Base-by-base conservation (phyloP, 2,113 vertebrate species). In the Cettia cetti region DNA sequence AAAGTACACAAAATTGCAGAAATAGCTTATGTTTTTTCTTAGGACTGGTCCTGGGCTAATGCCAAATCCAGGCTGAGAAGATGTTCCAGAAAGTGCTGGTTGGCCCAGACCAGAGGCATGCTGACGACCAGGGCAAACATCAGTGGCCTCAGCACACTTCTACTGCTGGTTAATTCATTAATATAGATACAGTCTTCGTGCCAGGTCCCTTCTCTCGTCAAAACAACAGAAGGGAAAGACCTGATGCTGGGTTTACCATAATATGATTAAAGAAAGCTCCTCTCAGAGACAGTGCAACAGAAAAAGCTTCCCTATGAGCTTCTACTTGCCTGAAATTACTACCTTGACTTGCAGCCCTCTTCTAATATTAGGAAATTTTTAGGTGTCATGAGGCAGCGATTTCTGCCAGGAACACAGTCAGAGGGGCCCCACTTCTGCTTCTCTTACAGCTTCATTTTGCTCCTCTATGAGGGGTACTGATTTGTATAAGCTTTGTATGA, bases 191-290 rank as follows among this genome's bases (percentile, higher is more conserved):
- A 76, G 31, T 9, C 66, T 61, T 56, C 3, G 0, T 65, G 49
- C 37, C 49, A 65, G n/a, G 9, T 72, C 70, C 31, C 45, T 82
- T 72, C 57, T 45, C 44, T 78, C 57, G 39, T 76, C 74, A 72
- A 82, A 91, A 72, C 45, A 86, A 56, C 53, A 8, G 19, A 24
- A 86, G 70, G 57, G 81, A 59, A 78, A 93, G 76, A 94, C 44
- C 76, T 95, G 76, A 28, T n/a, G 56, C 56, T 66, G 39, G 17
- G 7, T 93, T 95, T 95, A 93, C 63, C 52, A 27, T 69, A 93
- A 82, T 78, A 39, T 0, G 3, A 89, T 84, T 86, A 84, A 94
- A 91, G 52, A 69, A 89, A 94, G 65, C 35, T 92, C 19, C 56
- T 90, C 72, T 74, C 61, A 69, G 77, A 82, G 65, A 82, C 31